A percentile compares a stretch with the other conserved stretches of the same genome.
Conservation (phyloP, 2,113 vertebrate species). For the Anguilla japonica region DNA sequence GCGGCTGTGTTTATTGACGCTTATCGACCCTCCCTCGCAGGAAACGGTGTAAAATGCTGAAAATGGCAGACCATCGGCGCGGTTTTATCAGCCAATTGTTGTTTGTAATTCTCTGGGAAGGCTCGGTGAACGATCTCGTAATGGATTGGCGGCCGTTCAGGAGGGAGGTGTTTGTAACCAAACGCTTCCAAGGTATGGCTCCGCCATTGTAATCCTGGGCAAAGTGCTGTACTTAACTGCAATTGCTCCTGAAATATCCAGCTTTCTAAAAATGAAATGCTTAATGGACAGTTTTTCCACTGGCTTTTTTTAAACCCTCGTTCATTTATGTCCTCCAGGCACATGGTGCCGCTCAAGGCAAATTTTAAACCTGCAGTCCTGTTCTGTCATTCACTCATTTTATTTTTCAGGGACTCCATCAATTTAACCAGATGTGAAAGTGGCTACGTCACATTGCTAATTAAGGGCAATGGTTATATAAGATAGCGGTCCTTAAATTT, state of each 20-base stretch:
- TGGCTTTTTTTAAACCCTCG: not conserved
- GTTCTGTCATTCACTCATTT: not conserved
- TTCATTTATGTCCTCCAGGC: not conserved
- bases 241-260: not conserved
- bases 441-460: too few relatives aligned
- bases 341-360: not conserved
- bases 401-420: not conserved
- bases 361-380: not conserved
- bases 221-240: not conserved
- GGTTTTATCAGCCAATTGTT: constrained; percentile 1
- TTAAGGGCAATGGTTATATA: too few relatives aligned
- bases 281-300: not conserved
- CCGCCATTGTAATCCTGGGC: not conserved
- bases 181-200: not conserved
- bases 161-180: not conserved
- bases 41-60: not conserved
- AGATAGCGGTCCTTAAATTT: not conserved
- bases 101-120: not conserved
- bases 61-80: not conserved
- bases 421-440: too few relatives aligned
- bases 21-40: not conserved
- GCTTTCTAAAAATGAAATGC: not conserved
- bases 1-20: not conserved
- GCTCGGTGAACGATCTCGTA: not conserved
- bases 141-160: not conserved